Evolutionary conservation across 2,113 vertebrate species (phyloP).

Genomic region (Apus apus): DNA sequence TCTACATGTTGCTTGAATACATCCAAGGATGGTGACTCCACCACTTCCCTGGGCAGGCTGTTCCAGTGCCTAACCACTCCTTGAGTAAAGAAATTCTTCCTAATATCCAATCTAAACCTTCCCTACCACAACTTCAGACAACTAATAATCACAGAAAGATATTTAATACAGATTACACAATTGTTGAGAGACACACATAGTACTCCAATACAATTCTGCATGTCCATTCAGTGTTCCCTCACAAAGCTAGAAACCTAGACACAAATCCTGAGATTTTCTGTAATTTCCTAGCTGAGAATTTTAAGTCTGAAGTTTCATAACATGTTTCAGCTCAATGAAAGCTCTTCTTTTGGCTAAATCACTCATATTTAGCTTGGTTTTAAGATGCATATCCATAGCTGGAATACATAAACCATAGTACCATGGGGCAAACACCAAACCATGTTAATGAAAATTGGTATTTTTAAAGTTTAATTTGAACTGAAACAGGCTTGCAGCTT

Average conservation of each 20-base stretch:
- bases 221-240: background rate
- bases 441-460: accelerated
- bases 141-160: background rate
- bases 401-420: background rate
- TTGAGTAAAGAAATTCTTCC: too few species aligned
- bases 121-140: too few species aligned
- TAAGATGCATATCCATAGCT: background rate
- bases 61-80: too few species aligned
- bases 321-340: background rate
- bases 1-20: too few species aligned
- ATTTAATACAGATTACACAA: background rate
- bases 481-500: background rate
- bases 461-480: background rate
- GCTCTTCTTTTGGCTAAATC: background rate
- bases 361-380: background rate
- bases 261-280: background rate
- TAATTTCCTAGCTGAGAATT: background rate
- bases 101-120: too few species aligned
- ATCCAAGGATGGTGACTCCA: too few species aligned
- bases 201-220: background rate
- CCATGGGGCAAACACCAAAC: background rate
- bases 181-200: background rate
- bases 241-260: accelerated
- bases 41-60: too few species aligned
- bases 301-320: background rate